phyloP scores from a whole-genome alignment of 92 coral and sea anemone species.

The Siderastrea siderea region DNA sequence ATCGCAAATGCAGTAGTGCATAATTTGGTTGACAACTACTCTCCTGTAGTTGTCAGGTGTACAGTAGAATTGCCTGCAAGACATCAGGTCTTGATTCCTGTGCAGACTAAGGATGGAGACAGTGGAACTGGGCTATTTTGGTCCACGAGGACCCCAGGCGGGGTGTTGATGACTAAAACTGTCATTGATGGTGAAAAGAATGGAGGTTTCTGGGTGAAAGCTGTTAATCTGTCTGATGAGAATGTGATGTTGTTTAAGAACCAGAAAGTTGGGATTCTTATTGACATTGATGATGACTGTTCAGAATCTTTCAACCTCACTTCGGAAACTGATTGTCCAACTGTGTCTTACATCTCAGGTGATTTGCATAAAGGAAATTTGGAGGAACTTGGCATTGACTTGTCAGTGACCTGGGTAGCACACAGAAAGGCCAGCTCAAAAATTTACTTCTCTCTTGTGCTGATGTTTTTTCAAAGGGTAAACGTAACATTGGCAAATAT shows the following conservation, averaged over 20 bases:
- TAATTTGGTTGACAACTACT: slow-evolving; percentile 37
- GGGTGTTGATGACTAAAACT: slow-evolving; percentile 60
- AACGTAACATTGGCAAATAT: slow-evolving; percentile 53
- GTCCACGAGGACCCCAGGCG: slow-evolving; percentile 63
- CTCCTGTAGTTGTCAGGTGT: slow-evolving; percentile 66
- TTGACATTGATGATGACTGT: slow-evolving; percentile 58
- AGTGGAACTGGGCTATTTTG: slow-evolving; percentile 57
- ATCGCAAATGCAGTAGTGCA: slow-evolving; percentile 39
- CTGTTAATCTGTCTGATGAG: slow-evolving; percentile 59
- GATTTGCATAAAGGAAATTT: slow-evolving; percentile 3
- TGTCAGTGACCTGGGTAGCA: slow-evolving; percentile 38
- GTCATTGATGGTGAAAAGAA: slow-evolving; percentile 61
- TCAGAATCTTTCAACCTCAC: slow-evolving; percentile 48
- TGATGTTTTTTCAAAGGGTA: slow-evolving; percentile 50
- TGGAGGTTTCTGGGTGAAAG: slow-evolving; percentile 71
- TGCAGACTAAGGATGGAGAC: slow-evolving; percentile 56
- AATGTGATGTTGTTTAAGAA: slow-evolving; percentile 55
- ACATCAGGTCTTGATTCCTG: slow-evolving; percentile 66
- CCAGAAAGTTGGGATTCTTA: slow-evolving; percentile 46
- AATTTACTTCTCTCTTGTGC: slow-evolving; percentile 51
- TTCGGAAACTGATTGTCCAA: slow-evolving; percentile 34
- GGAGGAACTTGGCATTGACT: slow-evolving; percentile 28
- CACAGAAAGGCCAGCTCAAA: slow-evolving; percentile 34
- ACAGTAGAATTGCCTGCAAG: slow-evolving; percentile 66
- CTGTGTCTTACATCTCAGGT: slow-evolving; percentile 13